phyloP scores from a whole-genome alignment of 2,113 vertebrate species.

The Rhinopithecus roxellana region DNA sequence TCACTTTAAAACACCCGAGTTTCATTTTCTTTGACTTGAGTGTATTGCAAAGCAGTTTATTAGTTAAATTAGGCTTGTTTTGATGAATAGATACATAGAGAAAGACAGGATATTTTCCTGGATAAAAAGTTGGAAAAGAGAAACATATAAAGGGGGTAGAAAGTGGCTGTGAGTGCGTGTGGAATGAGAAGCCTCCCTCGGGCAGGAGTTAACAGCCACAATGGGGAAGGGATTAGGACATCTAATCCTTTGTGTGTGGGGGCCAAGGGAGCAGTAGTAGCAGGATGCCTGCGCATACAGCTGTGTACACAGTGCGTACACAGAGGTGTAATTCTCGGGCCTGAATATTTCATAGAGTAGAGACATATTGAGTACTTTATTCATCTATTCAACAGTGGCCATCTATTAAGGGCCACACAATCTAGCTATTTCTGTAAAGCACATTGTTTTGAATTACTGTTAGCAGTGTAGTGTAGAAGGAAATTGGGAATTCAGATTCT shows the following conservation, averaged over 20 bases:
- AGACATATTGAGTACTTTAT: background rate
- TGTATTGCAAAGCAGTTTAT: background rate
- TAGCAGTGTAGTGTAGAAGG: background rate
- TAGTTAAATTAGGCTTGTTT: background rate
- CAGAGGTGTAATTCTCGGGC: background rate
- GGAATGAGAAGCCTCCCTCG: background rate
- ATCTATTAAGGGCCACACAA: background rate
- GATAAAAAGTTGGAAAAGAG: background rate
- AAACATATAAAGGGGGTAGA: background rate
- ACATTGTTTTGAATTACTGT: background rate
- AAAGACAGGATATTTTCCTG: background rate
- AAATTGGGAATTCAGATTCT: background rate
- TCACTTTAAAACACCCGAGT: background rate
- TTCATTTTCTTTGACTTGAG: background rate
- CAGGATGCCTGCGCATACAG: background rate
- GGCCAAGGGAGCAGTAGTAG: background rate
- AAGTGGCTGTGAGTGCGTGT: background rate
- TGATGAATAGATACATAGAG: background rate
- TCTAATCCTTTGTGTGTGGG: background rate
- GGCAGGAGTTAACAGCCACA: background rate
- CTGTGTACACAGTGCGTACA: no score
- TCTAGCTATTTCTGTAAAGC: background rate
- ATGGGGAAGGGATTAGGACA: background rate
- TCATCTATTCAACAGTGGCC: background rate
- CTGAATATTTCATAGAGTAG: background rate